Conservation (phyloP, 2,888 invertebrate genomes). For the Hirtodrosophila duncani region DNA sequence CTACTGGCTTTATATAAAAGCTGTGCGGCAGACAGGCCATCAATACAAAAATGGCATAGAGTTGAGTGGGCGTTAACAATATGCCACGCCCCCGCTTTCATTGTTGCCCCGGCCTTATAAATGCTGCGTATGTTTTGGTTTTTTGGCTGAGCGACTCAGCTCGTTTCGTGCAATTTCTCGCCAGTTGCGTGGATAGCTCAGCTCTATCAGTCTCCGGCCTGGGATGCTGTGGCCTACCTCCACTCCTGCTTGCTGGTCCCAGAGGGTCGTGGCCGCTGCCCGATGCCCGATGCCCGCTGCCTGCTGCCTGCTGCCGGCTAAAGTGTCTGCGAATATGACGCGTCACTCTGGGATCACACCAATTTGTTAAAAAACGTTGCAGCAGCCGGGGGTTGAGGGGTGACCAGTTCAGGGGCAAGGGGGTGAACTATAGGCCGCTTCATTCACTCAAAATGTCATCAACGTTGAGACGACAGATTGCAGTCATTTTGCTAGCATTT, state of each 20-base stretch:
- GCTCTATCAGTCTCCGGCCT: conserved; percentile 52
- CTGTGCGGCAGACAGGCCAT: conserved; percentile 73
- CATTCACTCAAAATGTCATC: conserved; percentile 74
- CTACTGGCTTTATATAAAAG: conserved; percentile 73
- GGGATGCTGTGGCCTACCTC: not conserved
- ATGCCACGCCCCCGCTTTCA: conserved; percentile 48
- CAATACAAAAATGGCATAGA: conserved; percentile 72
- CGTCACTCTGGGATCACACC: conserved; percentile 73
- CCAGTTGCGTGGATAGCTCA: too few species aligned
- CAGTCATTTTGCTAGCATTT: conserved; percentile 60
- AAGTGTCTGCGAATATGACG: conserved; percentile 70
- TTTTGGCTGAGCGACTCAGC: conserved; percentile 72
- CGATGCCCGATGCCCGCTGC: not conserved
- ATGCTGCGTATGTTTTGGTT: conserved; percentile 72
- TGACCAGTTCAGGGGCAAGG: not conserved
- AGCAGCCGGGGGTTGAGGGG: not conserved
- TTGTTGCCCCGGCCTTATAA: conserved; percentile 67
- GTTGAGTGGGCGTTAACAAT: conserved; percentile 72
- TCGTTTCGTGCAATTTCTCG: conserved; percentile 72
- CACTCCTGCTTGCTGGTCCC: conserved; percentile 15
- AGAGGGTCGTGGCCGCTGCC: too few species aligned
- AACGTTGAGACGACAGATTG: conserved; percentile 72
- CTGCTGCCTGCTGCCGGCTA: conserved; percentile 39
- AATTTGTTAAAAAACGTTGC: conserved; percentile 68
- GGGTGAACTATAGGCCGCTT: conserved; percentile 56